Evolutionary conservation across 2,888 invertebrate genomes (phyloP), one percentile per base, ranked within the genome.

Genomic region (Coremacera marginata): DNA sequence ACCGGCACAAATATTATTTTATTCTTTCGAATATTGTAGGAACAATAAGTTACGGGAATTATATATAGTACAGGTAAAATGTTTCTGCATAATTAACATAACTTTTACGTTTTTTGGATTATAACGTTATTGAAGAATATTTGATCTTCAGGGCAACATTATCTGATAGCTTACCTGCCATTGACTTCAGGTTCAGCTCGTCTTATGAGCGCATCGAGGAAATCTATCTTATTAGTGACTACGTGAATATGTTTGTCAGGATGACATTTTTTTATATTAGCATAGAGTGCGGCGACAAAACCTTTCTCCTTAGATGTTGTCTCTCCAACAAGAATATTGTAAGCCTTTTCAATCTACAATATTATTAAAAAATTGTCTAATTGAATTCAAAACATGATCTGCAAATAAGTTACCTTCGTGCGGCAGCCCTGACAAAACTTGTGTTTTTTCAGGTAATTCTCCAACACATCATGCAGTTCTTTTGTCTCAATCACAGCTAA

Each of bases 351-450:
- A 75, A 93, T 93, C 93, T 92, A 68, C 37, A 70, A 62, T 70
- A 31, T 3, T 55, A 2, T 34, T 70, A 31, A 5, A 5, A 73
- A 19, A 60, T 72, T 14, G 16, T 44, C 27, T 25, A 60, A 22
- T 71, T 60, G 8, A 57, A 25, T 49, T 63, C 27, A 3, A 5
- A 8, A 34, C 31, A 70, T 51, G 7, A 5, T 49, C 25, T 34
- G 19, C 4, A 44, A 52, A 60, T 44, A 9, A 9, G 5, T 51
- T n/a, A 98, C 97, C 92, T 97, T 98, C 81, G 96, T 95, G 83
- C 96, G 94, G 88, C 98, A 98, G 87, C 98, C 98, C 3, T 94
- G 94, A 87, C 98, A 98, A 90, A 98, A 98, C 90, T 96, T 93
- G 89, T 98, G 97, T 90, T 98, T 98, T 83, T 95, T 93, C 79